A percentile compares a stretch with the other conserved stretches of the same genome.
These are phyloP conservation scores for Corythornis vintsioides DNA, from an alignment of 2,113 vertebrate species.

Conservation along the genomic window DNA sequence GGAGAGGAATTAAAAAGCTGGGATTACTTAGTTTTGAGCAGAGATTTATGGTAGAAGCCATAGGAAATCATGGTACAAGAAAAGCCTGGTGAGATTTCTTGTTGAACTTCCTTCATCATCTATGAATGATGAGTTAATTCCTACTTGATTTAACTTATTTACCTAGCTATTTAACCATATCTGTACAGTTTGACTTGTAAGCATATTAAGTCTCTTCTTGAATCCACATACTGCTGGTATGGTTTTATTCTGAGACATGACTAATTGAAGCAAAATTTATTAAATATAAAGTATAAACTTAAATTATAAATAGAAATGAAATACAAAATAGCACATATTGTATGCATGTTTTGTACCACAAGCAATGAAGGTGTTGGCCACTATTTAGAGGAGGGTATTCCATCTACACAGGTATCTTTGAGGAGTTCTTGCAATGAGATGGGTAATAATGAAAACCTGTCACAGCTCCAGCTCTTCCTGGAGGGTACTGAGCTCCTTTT, in stretches of 20 bases:
- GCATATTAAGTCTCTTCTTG: not conserved
- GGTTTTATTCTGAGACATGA: not conserved
- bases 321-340: not conserved
- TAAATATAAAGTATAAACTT: not conserved
- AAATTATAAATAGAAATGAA: too few species aligned
- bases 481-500: not conserved
- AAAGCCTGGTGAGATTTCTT: not conserved
- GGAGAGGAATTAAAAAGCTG: not conserved
- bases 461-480: not conserved
- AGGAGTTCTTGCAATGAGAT: not conserved
- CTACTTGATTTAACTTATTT: not conserved
- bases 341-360: not conserved
- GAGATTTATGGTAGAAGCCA: not conserved
- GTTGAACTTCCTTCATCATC: not conserved
- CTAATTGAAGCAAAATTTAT: not conserved
- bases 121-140: not conserved
- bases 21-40: not conserved
- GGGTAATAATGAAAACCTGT: not conserved
- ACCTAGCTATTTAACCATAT: not conserved
- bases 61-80: not conserved
- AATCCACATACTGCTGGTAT: not conserved
- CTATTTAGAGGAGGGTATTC: rapidly evolving
- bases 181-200: not conserved
- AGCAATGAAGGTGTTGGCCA: not conserved
- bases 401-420: not conserved